Evolutionary conservation across 2,113 vertebrate genomes (phyloP).

Genomic region (Leptocoma aspasia): DNA sequence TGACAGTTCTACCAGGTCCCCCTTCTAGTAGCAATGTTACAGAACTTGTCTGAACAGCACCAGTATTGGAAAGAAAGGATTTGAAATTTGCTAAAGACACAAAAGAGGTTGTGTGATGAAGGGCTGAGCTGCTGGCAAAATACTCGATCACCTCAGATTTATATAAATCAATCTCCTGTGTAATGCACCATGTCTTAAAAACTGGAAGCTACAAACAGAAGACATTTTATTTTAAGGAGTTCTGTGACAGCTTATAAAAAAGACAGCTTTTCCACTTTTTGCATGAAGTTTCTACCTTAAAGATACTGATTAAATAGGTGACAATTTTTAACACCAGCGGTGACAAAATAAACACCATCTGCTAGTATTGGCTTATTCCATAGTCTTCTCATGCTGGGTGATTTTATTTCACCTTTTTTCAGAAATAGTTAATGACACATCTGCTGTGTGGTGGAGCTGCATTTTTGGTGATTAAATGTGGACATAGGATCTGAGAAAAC

Average conservation of each 20-base stretch:
- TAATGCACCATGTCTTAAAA: conserved; percentile 87
- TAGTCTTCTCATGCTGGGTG: conserved; percentile 73
- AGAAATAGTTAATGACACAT: conserved; percentile 79
- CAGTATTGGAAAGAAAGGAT: conserved; percentile 11
- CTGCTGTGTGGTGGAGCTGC: conserved; percentile 69
- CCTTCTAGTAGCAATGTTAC: background rate
- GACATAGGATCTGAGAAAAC: conserved; percentile 56
- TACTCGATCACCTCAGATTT: conserved; percentile 82
- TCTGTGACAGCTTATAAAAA: conserved; percentile 69
- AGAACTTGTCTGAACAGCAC: conserved; percentile 14
- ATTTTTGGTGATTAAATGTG: conserved; percentile 63
- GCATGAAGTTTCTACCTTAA: conserved; percentile 76
- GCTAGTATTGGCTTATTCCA: conserved; percentile 79
- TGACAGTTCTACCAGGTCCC: background rate
- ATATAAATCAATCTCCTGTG: conserved; percentile 79
- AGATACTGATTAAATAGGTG: conserved; percentile 77
- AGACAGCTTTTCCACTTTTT: conserved; percentile 61
- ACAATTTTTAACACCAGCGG: conserved; percentile 83
- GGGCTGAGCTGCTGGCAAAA: conserved; percentile 76
- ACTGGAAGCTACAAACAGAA: conserved; percentile 83
- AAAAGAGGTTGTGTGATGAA: conserved; percentile 67
- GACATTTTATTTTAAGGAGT: conserved; percentile 81
- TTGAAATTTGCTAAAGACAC: conserved; percentile 60
- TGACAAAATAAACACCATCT: conserved; percentile 95
- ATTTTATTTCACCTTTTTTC: conserved; percentile 77